Conservation (phyloP, 1,140 invertebrate species). For the Drosophila nannoptera region DNA sequence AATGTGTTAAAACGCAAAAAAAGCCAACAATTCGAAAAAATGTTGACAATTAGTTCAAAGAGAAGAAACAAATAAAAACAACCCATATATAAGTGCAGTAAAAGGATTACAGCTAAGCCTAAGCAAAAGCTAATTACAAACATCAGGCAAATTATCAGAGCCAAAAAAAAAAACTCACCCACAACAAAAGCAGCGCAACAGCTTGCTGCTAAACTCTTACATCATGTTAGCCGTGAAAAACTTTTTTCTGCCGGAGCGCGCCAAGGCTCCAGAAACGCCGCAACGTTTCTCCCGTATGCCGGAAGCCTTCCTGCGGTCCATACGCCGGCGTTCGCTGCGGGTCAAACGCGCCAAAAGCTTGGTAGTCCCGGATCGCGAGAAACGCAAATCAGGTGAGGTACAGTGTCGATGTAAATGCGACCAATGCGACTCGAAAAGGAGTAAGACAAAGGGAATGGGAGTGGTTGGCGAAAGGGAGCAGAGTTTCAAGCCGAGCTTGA, state of each 20-base stretch:
- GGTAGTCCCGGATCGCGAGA: constrained; percentile 83
- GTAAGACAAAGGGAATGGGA: neutral
- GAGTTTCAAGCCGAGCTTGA: neutral
- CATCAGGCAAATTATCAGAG: constrained; percentile 33
- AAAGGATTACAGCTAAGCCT: constrained; percentile 57
- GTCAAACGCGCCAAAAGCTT: constrained; percentile 86
- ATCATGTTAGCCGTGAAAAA: constrained; percentile 83
- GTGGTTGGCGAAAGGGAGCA: neutral
- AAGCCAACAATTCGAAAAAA: constrained; percentile 55
- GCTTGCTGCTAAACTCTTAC: constrained; percentile 12
- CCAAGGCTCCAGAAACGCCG: constrained; percentile 81
- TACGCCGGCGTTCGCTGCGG: constrained; percentile 83
- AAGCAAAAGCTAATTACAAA: constrained; percentile 38
- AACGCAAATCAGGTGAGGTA: constrained; percentile 87
- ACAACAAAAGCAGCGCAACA: constrained; percentile 21
- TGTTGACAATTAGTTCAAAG: constrained; percentile 66
- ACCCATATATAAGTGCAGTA: constrained; percentile 17
- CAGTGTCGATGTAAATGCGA: constrained; percentile 73
- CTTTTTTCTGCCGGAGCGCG: constrained; percentile 84
- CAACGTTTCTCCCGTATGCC: constrained; percentile 81
- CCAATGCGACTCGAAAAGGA: constrained; percentile 11
- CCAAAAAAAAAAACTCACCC: constrained; percentile 16
- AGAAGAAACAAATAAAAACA: constrained; percentile 45
- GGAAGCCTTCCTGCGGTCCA: constrained; percentile 84
- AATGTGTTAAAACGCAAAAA: constrained; percentile 57